These are phyloP conservation scores for Polydrusus tereticollis DNA, from an alignment of 2,888 invertebrate genomes.

Conservation along the genomic window DNA sequence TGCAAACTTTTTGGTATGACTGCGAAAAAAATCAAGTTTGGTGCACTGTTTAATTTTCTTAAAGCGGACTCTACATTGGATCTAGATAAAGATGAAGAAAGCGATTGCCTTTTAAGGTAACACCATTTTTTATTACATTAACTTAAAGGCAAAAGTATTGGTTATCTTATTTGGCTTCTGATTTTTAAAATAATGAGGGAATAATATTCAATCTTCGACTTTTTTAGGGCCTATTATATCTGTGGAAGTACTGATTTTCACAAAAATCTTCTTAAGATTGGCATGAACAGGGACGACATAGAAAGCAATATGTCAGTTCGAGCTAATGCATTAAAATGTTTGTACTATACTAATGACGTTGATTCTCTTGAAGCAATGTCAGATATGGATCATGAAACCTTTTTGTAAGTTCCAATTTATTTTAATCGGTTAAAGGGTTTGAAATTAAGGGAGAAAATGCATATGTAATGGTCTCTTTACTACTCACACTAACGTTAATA, in stretches of 20 bases:
- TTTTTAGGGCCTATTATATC: constrained; percentile 54
- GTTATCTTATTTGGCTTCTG: not conserved
- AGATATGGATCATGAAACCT: constrained; percentile 51
- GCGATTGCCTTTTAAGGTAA: not conserved
- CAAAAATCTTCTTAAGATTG: constrained; percentile 50
- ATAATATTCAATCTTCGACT: too few species aligned
- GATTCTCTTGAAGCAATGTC: constrained; percentile 55
- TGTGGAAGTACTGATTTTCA: constrained; percentile 53
- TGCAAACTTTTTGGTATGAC: constrained; percentile 65
- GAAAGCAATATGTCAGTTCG: constrained; percentile 50
- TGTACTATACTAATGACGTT: constrained; percentile 57
- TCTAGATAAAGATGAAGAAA: constrained; percentile 15
- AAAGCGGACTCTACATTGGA: constrained; percentile 36
- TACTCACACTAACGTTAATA: too few species aligned
- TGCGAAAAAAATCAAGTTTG: constrained; percentile 62
- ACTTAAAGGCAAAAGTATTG: not conserved
- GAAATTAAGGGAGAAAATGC: too few species aligned
- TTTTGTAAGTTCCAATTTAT: constrained; percentile 54
- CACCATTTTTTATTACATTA: not conserved
- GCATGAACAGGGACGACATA: constrained; percentile 39
- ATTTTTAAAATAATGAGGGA: too few species aligned
- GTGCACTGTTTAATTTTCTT: constrained; percentile 65
- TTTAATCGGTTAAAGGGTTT: too few species aligned
- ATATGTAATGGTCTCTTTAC: too few species aligned
- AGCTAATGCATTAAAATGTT: constrained; percentile 60